Percentiles rank a stretch among this genome's conserved stretches.
Evolutionary conservation across 2,797 vertebrate genomes (phyloP).

Genomic region (Lepus oiostolus): DNA sequence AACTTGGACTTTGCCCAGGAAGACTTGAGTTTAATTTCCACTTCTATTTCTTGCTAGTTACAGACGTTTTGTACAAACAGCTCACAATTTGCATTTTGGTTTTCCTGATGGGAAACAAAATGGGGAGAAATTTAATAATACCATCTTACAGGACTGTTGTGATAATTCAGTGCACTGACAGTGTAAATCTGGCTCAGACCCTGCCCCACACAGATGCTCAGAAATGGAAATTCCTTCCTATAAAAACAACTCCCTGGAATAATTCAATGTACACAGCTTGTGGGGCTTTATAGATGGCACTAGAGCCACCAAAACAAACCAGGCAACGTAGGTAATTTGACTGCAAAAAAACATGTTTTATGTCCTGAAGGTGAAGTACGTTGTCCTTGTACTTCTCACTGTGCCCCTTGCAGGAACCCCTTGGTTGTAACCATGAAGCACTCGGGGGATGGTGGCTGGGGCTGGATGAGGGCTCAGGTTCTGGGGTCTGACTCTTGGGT

Average conservation of each 20-base stretch:
- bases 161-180: background rate
- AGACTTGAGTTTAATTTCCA: background rate
- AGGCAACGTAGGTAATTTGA: background rate
- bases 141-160: background rate
- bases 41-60: background rate
- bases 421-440: background rate
- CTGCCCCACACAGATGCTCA: background rate
- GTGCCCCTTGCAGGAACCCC: rapidly evolving
- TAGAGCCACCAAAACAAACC: background rate
- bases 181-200: background rate
- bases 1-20: background rate
- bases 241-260: background rate
- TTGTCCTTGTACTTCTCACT: background rate
- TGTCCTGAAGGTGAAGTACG: background rate
- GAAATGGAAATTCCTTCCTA: background rate
- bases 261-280: background rate
- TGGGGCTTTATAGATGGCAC: background rate
- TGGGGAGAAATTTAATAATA: background rate
- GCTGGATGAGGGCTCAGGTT: background rate
- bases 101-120: background rate
- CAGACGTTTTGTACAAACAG: background rate
- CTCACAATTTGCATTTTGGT: background rate
- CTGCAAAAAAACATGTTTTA: background rate
- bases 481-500: too few species aligned
- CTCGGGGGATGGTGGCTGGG: rapidly evolving